Percentiles rank a stretch among this genome's conserved stretches.
Evolutionary conservation across 2,888 invertebrate genomes (phyloP).

Genomic region (Seladonia tumulorum): DNA sequence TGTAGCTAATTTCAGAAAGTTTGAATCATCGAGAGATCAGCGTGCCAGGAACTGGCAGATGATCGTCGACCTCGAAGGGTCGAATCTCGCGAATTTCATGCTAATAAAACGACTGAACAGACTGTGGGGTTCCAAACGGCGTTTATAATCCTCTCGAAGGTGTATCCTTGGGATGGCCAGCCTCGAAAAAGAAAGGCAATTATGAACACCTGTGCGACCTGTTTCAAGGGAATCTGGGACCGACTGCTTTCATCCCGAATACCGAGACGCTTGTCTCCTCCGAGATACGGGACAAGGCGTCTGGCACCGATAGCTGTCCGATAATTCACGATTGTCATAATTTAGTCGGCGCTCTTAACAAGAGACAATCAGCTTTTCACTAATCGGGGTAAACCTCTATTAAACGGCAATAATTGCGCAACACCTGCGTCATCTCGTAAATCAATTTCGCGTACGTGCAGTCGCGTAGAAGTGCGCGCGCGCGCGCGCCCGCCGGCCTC

Average conservation of each 20-base stretch:
- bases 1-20: too few relatives aligned
- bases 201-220: conserved; percentile 1
- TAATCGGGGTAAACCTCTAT: conserved; percentile 34
- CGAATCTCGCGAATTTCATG: background rate
- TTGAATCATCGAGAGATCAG: background rate
- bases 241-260: background rate
- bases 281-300: background rate
- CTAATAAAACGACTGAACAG: background rate
- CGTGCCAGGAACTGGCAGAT: background rate
- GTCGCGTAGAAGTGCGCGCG: background rate
- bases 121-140: conserved; percentile 3
- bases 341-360: background rate
- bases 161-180: conserved; percentile 17
- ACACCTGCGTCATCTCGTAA: conserved; percentile 56
- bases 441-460: conserved; percentile 33
- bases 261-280: background rate
- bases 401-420: conserved; percentile 50
- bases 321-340: background rate
- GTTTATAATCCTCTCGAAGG: conserved; percentile 21
- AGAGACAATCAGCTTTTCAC: conserved; percentile 16
- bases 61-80: too few relatives aligned
- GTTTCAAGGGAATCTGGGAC: background rate
- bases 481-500: background rate
- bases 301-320: background rate
- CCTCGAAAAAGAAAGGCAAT: conserved; percentile 5